Percentiles rank a stretch among this genome's conserved stretches.
Evolutionary conservation across 2,888 invertebrate species (phyloP).

Genomic region (Oscheius onirici): DNA sequence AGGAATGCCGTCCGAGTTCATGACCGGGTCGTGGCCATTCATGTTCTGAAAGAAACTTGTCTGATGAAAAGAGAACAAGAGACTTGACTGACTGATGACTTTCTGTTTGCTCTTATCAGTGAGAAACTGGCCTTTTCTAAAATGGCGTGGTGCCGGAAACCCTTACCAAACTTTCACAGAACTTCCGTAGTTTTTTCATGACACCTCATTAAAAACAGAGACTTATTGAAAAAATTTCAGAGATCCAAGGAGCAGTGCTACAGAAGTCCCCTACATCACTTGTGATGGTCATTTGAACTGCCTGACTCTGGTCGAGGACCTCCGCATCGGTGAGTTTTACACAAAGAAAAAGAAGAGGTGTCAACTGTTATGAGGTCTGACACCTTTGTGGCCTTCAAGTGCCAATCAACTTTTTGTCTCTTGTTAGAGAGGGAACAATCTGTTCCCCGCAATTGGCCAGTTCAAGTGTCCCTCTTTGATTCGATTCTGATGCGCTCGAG

Average conservation of each 20-base stretch:
- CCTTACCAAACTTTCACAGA: no score
- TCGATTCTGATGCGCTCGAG: not conserved
- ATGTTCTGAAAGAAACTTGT: no score
- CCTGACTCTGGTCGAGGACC: conserved; percentile 64
- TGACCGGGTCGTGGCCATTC: no score
- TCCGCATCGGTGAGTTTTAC: conserved; percentile 57
- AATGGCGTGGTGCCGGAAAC: no score
- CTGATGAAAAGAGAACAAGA: no score
- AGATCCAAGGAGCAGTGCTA: conserved; percentile 58
- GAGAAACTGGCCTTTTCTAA: no score
- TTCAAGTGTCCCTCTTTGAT: conserved; percentile 14
- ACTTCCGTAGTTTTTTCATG: no score
- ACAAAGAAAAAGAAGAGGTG: not conserved
- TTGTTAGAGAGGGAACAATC: not conserved
- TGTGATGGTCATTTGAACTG: conserved; percentile 62
- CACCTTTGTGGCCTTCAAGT: not conserved
- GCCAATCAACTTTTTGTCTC: not conserved
- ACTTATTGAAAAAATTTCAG: conserved; percentile 30
- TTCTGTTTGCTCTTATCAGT: no score
- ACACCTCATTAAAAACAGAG: no score
- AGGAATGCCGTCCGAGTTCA: no score
- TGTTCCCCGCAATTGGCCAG: not conserved
- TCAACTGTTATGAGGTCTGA: not conserved
- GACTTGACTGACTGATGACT: no score
- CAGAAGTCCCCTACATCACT: conserved; percentile 58